These are phyloP conservation scores for Natrix natrix DNA, from an alignment of 2,797 vertebrate genomes.

Conservation along the genomic window DNA sequence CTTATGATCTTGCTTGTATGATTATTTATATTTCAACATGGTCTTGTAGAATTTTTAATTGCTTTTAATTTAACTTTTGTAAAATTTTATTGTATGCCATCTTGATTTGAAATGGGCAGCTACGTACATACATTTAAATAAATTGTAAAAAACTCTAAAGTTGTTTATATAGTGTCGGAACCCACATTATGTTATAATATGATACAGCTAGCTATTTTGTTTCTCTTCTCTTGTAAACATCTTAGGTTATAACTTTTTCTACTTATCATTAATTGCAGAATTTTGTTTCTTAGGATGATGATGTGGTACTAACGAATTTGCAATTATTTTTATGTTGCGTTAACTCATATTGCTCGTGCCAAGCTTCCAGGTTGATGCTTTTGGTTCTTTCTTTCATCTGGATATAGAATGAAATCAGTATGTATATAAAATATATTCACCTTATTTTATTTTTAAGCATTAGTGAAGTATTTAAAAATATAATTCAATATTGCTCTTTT, in stretches of 20 bases:
- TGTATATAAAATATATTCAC: constrained; percentile 67
- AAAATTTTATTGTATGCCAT: not conserved
- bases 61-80: not conserved
- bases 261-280: not conserved
- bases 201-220: not conserved
- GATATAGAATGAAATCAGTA: constrained; percentile 94
- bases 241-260: not conserved
- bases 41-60: not conserved
- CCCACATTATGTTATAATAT: not conserved
- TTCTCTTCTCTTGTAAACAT: not conserved
- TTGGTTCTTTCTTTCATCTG: constrained; percentile 88
- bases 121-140: not conserved
- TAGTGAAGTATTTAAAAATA: not conserved
- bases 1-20: not conserved
- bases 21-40: not conserved
- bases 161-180: not conserved
- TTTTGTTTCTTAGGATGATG: not conserved
- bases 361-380: constrained; percentile 93
- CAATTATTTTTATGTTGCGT: constrained; percentile 70
- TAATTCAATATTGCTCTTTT: constrained; percentile 10
- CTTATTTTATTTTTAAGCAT: not conserved
- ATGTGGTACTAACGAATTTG: constrained; percentile 50
- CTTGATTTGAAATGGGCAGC: not conserved
- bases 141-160: not conserved
- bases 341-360: constrained; percentile 87